phyloP scores from a whole-genome alignment of 2,888 invertebrate genomes.

The Drosophila helvetica region DNA sequence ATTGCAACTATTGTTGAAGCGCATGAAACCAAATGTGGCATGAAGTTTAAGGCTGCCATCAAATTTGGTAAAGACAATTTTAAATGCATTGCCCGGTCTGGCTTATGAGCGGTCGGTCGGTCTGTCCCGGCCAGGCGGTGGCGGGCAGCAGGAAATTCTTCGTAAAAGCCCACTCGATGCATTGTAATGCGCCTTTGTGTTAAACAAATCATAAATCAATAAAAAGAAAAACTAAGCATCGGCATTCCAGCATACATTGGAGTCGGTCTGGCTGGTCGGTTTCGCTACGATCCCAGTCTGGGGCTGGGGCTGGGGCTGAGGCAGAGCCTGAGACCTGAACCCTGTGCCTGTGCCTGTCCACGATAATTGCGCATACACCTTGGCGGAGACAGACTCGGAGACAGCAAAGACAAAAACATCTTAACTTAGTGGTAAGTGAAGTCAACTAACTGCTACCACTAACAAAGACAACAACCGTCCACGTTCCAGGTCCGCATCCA shows the following conservation, averaged over 20 bases:
- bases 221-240: slow-evolving; percentile 77
- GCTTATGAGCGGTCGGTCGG: slow-evolving; percentile 58
- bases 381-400: slow-evolving; percentile 39
- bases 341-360: slow-evolving; percentile 61
- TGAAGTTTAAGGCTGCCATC: slow-evolving; percentile 79
- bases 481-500: slow-evolving; percentile 44
- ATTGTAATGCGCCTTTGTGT: slow-evolving; percentile 78
- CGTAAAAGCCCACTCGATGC: slow-evolving; percentile 73
- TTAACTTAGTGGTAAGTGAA: slow-evolving; percentile 80
- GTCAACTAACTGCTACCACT: slow-evolving; percentile 79
- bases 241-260: slow-evolving; percentile 63
- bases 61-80: slow-evolving; percentile 79
- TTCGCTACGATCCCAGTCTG: slow-evolving; percentile 18
- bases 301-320: too few relatives aligned
- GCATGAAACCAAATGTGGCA: slow-evolving; percentile 70
- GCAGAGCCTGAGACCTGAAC: slow-evolving; percentile 20
- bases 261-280: slow-evolving; percentile 40
- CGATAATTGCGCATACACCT: slow-evolving; percentile 80
- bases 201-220: slow-evolving; percentile 79
- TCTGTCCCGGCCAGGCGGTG: slow-evolving; percentile 9
- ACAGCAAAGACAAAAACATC: slow-evolving; percentile 71
- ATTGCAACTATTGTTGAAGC: slow-evolving; percentile 78
- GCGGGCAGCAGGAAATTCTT: slow-evolving; percentile 57
- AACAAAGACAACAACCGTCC: slow-evolving; percentile 69
- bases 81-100: slow-evolving; percentile 65